Evolutionary conservation across 2,797 vertebrate genomes (phyloP).

Genomic region (Gallirallus australis): DNA sequence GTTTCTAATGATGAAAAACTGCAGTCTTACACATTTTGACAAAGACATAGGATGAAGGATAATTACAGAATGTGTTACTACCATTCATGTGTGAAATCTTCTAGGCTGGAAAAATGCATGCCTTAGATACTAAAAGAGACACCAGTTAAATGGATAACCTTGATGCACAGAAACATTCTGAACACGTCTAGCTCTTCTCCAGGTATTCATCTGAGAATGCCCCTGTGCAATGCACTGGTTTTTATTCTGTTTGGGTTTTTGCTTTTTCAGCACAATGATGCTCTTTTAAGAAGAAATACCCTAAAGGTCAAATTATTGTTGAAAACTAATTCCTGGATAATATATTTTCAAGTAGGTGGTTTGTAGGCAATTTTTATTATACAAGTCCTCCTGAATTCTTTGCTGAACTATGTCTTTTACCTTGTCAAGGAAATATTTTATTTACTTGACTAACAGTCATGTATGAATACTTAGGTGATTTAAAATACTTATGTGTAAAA

Average conservation of each 20-base stretch:
- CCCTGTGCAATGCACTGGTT: slow-evolving; percentile 5
- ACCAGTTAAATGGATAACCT: slow-evolving; percentile 61
- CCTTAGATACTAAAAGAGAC: slow-evolving; percentile 59
- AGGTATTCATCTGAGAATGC: slow-evolving; percentile 51
- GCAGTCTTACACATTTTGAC: slow-evolving; percentile 29
- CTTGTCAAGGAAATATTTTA: not conserved
- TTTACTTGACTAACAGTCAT: not conserved
- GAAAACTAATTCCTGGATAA: slow-evolving; percentile 17
- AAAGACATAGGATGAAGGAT: slow-evolving; percentile 66
- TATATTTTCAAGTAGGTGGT: not conserved
- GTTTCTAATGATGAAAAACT: slow-evolving; percentile 65
- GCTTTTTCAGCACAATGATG: slow-evolving; percentile 42
- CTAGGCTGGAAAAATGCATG: slow-evolving; percentile 64
- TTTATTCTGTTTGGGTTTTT: slow-evolving; percentile 50
- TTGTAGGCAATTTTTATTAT: not conserved
- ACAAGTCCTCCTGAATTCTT: not conserved
- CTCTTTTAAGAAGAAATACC: slow-evolving; percentile 14
- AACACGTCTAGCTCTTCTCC: slow-evolving; percentile 36
- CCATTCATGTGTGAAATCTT: slow-evolving; percentile 71
- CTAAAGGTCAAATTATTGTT: slow-evolving; percentile 13
- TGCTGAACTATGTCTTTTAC: not conserved
- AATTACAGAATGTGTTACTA: slow-evolving; percentile 74
- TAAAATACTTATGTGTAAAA: not conserved
- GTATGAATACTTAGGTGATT: not conserved
- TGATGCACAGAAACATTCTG: slow-evolving; percentile 52